Evolutionary conservation across 2,888 invertebrate genomes (phyloP), one percentile per base, ranked within the genome.

Genomic region (Philereme vetulata): DNA sequence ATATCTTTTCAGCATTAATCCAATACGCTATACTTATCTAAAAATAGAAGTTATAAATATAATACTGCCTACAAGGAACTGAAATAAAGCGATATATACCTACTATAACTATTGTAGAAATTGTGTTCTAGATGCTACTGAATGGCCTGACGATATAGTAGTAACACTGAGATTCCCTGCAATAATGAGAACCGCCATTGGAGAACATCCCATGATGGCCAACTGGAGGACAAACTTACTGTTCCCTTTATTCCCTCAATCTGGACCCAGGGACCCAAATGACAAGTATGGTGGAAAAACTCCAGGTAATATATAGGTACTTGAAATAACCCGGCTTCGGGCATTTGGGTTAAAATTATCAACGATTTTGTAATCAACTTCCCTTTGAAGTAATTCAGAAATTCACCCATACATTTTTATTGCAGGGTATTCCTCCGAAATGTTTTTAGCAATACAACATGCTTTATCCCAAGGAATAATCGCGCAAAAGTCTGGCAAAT

Each of bases 161-260:
- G 87, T 94, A 32, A 83, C 93, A 0, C 75, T 95, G 52, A 93
- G 95, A 53, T 95, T 95, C 80, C 95, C 95, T 5, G 94, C 94
- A 9, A 94, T 95, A 60, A 91, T 94, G 80, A 89, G 95, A 66
- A 93, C 85, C 40, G 85, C 78, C 7, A 84, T 77, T 76, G 64
- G 82, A 46, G 89, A 82, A 69, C 89, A 91, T 69, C 91, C 91
- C 3, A 61, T 90, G 33, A 80, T 81, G 60, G 85, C 88, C 8
- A 90, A 91, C 66, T 97, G 97, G 97, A 88, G 93, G 49, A 97
- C 97, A 1, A 94, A 95, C 80, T 86, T 94, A n/a, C 80, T 95
- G 52, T 97, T 94, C 83, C 95, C 95, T 0, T 71, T 93, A 44
- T 95, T 94, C 80, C 95, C 94, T 70, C 86, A 85, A 33, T 93